Base-by-base conservation (phyloP, 2,113 vertebrate genomes). In the Rhinoderma darwinii region DNA sequence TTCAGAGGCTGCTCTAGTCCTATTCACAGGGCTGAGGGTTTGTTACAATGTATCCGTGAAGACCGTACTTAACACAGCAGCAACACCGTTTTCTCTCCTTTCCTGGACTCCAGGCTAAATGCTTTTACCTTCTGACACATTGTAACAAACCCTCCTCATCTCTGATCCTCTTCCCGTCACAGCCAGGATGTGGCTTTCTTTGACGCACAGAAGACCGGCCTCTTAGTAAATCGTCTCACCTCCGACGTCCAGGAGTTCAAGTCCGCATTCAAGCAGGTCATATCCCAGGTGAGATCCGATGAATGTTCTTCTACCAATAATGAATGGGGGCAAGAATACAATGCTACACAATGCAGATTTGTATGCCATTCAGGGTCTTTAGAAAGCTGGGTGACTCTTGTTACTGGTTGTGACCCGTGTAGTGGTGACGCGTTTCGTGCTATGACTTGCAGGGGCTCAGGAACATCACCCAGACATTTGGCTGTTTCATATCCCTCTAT, bases 161-260 rank as follows among this genome's bases (percentile, higher is more conserved):
- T 15, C 43, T 32, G 18, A 39, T 9, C 41, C 22, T 25, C 7
- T 25, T 17, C n/a, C 35, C 9, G 11, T 22, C n/a, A 30, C 92
- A 99, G 97, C 78, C 97, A 98, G 92, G 97, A 99, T 30, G 93
- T 99, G 37, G 96, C 96, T 1, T 99, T 99, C 92, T 99, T 97
- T 15, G 98, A 99, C 0, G 93, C 95, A 72, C 96, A 93, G 51
- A 97, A 95, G 91, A 98, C 97, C 0, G 98, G 98, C 32, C 97
- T 97, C 88, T 92, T 99, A 90, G 96, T 99, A 88, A 95, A 95
- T 9, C 95, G 97, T 10, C 90, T 99, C 91, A 98, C 97, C 0
- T 88, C 96, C 0, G 98, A 99, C 54, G 95, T 98, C 90, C 98
- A 99, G 89, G 98, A 99, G 88, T 98, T 99, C 89, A 99, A 99